Evolutionary conservation across 1,140 invertebrate genomes (phyloP), one percentile per base, ranked within the genome.

Genomic region (Mizuhopecten yessoensis): DNA sequence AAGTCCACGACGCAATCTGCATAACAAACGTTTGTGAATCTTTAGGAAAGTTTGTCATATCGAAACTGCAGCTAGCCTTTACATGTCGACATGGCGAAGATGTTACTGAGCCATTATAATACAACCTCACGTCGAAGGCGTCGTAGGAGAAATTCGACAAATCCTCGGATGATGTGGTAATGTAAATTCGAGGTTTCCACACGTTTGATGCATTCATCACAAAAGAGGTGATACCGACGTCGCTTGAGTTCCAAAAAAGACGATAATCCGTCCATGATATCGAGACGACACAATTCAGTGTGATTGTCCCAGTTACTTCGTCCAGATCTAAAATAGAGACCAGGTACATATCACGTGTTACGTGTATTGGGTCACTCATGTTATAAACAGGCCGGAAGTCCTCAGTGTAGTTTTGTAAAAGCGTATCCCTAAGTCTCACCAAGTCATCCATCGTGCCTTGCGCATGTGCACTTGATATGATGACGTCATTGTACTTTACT

Each of bases 331-430:
- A n/a, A 29, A 75, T 75, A 0, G 57, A 29, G 2, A 75, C 23
- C 23, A 75, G 23, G 7, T 29, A 75, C 57, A 75, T 75, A n/a
- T 75, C 57, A n/a, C n/a, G 15, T 75, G 57, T 3, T 17, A 75
- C 57, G 11, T 29, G n/a, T 7, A 29, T 17, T 5, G n/a, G 5
- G 23, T 9, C 3, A 75, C 57, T 75, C 57, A 75, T 5, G 23
- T 75, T 29, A 29, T 75, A 75, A 75, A 75, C 57, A 5, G 57
- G 57, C n/a, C 57, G 57, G n/a, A 75, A 75, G n/a, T 75, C 57
- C 11, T 75, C 29, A 0, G 57, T 75, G 57, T 75, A 75, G 11
- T 75, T 75, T 29, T 75, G 57, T 5, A 75, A 75, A 5, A 75
- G n/a, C 2, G 23, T 75, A 29, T 75, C n/a, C 57, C 17, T 75